These are phyloP conservation scores for Meloe dianella DNA, from an alignment of 2,888 invertebrate species.

Conservation along the genomic window DNA sequence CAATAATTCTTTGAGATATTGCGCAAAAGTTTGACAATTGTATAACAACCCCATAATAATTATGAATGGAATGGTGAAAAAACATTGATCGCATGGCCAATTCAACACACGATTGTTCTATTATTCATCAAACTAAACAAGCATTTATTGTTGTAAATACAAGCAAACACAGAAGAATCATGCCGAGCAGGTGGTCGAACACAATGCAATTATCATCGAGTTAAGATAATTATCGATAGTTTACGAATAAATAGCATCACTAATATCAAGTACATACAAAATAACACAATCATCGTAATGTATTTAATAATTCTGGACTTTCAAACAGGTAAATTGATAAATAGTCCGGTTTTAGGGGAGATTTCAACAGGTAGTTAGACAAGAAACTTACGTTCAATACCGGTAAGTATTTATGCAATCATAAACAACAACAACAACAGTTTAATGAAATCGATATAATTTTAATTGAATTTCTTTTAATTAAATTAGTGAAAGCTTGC, in stretches of 20 bases:
- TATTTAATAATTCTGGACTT: neutral
- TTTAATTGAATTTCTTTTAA: slow-evolving; percentile 1
- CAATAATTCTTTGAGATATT: too few species aligned
- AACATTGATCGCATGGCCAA: neutral
- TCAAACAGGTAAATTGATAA: neutral
- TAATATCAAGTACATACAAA: slow-evolving; percentile 9
- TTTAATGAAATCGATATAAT: neutral
- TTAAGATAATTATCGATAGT: slow-evolving; percentile 29
- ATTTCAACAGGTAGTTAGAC: slow-evolving; percentile 3
- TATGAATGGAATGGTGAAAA: slow-evolving; percentile 10
- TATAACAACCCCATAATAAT: too few species aligned
- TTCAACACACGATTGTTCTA: neutral
- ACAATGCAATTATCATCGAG: slow-evolving; percentile 41
- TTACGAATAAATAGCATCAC: slow-evolving; percentile 1
- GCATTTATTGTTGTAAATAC: slow-evolving; percentile 27
- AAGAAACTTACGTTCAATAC: neutral
- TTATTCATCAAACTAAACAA: slow-evolving; percentile 14
- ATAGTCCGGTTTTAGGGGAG: neutral
- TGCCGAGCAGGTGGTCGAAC: slow-evolving; percentile 41
- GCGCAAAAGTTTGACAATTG: too few species aligned
- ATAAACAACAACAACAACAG: too few species aligned
- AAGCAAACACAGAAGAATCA: slow-evolving; percentile 38
- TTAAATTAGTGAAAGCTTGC: slow-evolving; percentile 5
- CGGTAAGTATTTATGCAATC: neutral
- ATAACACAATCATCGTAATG: too few species aligned